phyloP scores from a whole-genome alignment of 2,113 vertebrate genomes.

The Saguinus midas region DNA sequence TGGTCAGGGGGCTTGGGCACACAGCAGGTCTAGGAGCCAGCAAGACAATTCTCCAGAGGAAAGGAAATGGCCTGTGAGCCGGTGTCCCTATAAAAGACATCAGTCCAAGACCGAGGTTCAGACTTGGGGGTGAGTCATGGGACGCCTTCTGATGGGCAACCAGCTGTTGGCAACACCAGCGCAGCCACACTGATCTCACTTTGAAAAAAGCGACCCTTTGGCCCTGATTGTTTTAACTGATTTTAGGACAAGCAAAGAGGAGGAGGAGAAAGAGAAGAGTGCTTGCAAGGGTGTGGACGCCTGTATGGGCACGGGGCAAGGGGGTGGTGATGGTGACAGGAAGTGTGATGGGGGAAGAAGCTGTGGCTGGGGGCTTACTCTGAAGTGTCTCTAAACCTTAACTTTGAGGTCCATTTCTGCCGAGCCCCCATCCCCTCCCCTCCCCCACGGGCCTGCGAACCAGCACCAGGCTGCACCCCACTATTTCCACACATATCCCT shows the following conservation, averaged over 20 bases:
- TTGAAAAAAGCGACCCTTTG: slow-evolving; percentile 34
- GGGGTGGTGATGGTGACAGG: too few species aligned
- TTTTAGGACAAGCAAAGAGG: not conserved
- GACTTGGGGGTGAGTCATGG: slow-evolving; percentile 1
- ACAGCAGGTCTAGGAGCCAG: not conserved
- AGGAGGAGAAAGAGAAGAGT: not conserved
- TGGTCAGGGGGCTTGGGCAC: not conserved
- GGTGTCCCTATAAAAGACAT: not conserved
- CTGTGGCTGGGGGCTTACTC: not conserved
- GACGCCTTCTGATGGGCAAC: slow-evolving; percentile 36
- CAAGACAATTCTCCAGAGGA: not conserved
- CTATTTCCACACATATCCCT: not conserved
- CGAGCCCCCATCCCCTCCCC: not conserved
- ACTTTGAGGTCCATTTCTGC: not conserved
- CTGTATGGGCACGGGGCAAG: not conserved
- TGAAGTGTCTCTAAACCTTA: not conserved
- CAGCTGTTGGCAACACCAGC: slow-evolving; percentile 31
- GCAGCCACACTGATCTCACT: slow-evolving; percentile 27
- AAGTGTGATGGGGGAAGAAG: too few species aligned
- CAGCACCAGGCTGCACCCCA: not conserved
- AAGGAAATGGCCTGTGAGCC: not conserved
- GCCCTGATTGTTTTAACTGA: not conserved
- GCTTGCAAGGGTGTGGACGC: not conserved
- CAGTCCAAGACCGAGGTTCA: slow-evolving; percentile 43
- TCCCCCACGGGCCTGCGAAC: too few species aligned